Evolutionary conservation across 2,113 vertebrate species (phyloP).

Genomic region (Camelus bactrianus): DNA sequence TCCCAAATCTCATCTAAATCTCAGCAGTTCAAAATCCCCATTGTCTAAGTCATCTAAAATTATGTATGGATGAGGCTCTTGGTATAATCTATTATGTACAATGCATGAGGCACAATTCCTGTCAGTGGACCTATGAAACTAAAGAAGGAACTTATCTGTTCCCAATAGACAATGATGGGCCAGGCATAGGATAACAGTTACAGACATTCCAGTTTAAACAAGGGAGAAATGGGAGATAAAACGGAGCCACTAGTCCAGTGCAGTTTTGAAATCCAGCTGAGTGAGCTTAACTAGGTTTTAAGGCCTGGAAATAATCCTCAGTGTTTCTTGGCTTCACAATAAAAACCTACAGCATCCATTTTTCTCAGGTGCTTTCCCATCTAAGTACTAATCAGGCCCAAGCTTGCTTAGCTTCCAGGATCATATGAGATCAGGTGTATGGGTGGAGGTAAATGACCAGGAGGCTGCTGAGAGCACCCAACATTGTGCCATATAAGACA

Average conservation of each 20-base stretch:
- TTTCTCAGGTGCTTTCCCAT: neutral
- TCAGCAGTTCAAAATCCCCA: neutral
- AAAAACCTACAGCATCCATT: neutral
- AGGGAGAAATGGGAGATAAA: neutral
- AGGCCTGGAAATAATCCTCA: neutral
- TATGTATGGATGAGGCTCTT: neutral
- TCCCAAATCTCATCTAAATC: neutral
- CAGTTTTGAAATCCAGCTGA: neutral
- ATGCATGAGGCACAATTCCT: neutral
- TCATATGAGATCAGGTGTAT: neutral
- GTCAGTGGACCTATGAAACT: neutral
- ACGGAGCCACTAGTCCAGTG: neutral
- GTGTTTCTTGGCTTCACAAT: neutral
- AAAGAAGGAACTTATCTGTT: neutral
- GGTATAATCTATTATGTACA: neutral
- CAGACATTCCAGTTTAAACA: neutral
- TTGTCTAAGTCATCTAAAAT: neutral
- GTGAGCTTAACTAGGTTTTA: neutral
- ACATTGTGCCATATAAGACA: neutral
- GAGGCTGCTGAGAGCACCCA: neutral
- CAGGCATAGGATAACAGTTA: neutral
- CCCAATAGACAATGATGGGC: neutral
- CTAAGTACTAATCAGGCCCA: neutral
- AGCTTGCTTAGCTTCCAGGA: neutral
- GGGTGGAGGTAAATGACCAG: neutral